Evolutionary conservation across 2,888 invertebrate species (phyloP).

Genomic region (Phania funesta): DNA sequence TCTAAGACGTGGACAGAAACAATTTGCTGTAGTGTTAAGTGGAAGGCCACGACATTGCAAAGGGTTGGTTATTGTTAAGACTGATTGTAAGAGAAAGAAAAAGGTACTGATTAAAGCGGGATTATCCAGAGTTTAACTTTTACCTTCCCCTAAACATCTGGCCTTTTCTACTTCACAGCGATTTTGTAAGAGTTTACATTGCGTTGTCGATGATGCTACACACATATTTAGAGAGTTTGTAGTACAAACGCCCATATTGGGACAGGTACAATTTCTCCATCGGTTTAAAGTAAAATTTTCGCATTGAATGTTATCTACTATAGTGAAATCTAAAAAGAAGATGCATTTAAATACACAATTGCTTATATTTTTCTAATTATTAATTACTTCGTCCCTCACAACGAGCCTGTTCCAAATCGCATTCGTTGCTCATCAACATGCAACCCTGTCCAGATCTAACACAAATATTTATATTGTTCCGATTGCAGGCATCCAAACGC

Average conservation of each 20-base stretch:
- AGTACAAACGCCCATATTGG: slow-evolving; percentile 17
- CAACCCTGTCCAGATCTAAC: not conserved
- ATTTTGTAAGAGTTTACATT: slow-evolving; percentile 18
- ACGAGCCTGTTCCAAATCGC: slow-evolving; percentile 32
- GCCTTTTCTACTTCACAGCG: slow-evolving; percentile 39
- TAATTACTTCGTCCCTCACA: slow-evolving; percentile 33
- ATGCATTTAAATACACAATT: not conserved
- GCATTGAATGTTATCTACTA: slow-evolving; percentile 16
- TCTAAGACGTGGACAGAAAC: slow-evolving; percentile 27
- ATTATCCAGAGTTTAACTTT: not conserved
- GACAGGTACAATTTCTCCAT: slow-evolving; percentile 28
- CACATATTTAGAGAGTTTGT: not conserved
- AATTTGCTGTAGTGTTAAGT: slow-evolving; percentile 1
- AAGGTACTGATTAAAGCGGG: not conserved
- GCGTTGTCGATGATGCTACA: slow-evolving; percentile 1
- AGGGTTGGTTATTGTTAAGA: not conserved
- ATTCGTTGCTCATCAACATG: slow-evolving; percentile 22
- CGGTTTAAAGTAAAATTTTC: slow-evolving; percentile 7
- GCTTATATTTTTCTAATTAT: not conserved
- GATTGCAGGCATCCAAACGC: slow-evolving; percentile 2
- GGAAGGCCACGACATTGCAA: slow-evolving; percentile 16
- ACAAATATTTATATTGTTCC: slow-evolving; percentile 12
- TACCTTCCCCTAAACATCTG: slow-evolving; percentile 40
- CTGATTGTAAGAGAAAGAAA: not conserved
- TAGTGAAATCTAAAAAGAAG: slow-evolving; percentile 13